Evolutionary conservation across 2,113 vertebrate genomes (phyloP), one percentile per base, ranked within the genome.

Genomic region (Empidonax alnorum): DNA sequence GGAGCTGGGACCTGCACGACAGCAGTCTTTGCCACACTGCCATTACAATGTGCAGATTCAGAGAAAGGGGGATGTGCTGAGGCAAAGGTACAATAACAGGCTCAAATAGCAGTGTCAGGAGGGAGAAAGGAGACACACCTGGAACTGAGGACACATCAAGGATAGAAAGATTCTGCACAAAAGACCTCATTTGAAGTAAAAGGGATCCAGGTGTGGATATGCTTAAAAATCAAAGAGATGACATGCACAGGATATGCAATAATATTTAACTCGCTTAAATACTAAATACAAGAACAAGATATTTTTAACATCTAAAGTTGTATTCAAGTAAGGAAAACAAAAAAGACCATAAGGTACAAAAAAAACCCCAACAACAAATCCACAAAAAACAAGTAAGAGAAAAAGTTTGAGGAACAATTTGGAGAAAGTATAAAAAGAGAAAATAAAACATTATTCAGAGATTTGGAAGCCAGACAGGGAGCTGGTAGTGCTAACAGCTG

Each of bases 391-490:
- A 58, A 37, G 6, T 14, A 47, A 13, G 12, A 74, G 13, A 91
- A 87, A 75, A 50, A 53, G 9, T 53, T 11, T 41, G 31, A 82
- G 25, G 17, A 88, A 46, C 2, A 84, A 78, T 24, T 71, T 67
- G 13, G 42, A 89, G 8, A 76, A 76, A 37, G 5, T 35, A 67
- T 10, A 37, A 75, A 74, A 85, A 80, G 46, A 17, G 1, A 77
- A 47, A 71, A 61, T 2, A 52, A 81, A 81, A 24, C 52, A 71
- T 30, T 72, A 37, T 53, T 82, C 8, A 67, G 77, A 68, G 14
- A 74, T 42, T 67, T 92, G n/a, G 83, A 94, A 96, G 31, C 35
- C 47, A 88, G 62, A 78, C 17, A 88, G 35, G 61, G n/a, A 85
- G 14, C 6, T 93, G 14, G 10, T 25, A 84, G 41, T 18, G 35